Evolutionary conservation across 1,140 invertebrate genomes (phyloP).

Genomic region (Araneus ventricosus): DNA sequence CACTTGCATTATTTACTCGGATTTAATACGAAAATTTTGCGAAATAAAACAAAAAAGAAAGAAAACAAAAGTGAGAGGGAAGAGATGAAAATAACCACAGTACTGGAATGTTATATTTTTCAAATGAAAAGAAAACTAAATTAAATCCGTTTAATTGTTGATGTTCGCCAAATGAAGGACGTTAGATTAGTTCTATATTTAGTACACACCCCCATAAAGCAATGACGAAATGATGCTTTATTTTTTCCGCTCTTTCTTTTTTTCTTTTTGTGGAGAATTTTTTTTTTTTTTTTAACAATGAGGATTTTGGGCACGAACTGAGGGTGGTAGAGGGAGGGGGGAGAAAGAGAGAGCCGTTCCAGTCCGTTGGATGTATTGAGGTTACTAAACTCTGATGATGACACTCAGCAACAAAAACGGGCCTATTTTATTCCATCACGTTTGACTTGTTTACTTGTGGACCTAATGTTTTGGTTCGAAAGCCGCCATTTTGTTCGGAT

Average conservation of each 20-base stretch:
- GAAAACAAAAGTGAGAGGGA: no score
- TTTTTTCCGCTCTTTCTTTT: not conserved
- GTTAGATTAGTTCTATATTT: slow-evolving; percentile 11
- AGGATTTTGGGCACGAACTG: slow-evolving; percentile 28
- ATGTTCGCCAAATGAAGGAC: not conserved
- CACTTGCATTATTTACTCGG: no score
- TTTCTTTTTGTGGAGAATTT: not conserved
- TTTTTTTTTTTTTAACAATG: slow-evolving; percentile 34
- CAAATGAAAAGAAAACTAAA: no score
- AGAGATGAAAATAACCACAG: no score
- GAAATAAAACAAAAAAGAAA: no score
- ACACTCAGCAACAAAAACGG: not conserved
- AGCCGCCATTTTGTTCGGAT: not conserved
- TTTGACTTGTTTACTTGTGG: not conserved
- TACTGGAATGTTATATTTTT: no score
- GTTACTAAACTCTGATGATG: slow-evolving; percentile 60
- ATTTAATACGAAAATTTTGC: no score
- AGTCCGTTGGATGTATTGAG: slow-evolving; percentile 56
- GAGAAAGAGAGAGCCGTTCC: slow-evolving; percentile 26
- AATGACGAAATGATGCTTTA: not conserved
- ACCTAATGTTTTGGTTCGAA: not conserved
- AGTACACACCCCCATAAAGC: not conserved
- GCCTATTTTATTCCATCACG: not conserved
- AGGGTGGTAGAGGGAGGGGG: not conserved
- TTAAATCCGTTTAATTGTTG: no score